These are phyloP conservation scores for Liparis tanakae DNA, from an alignment of 2,797 vertebrate species.

Conservation along the genomic window DNA sequence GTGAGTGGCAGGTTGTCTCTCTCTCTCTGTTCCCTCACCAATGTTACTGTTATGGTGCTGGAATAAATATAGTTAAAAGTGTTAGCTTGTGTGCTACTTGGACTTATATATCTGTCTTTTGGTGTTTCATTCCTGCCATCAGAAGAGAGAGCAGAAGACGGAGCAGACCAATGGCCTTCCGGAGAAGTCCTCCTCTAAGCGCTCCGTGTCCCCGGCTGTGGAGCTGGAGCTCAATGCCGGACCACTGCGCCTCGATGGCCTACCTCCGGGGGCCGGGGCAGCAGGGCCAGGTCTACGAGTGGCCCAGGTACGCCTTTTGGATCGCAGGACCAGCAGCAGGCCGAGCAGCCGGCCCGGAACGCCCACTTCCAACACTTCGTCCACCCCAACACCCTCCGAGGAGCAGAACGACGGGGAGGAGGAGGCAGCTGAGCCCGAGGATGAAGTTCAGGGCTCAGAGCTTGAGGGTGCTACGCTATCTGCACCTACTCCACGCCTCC, in stretches of 20 bases:
- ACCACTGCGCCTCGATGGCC: slow-evolving; percentile 73
- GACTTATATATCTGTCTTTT: neutral
- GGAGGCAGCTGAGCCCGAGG: slow-evolving; percentile 93
- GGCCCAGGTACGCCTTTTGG: slow-evolving; percentile 92
- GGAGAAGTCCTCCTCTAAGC: slow-evolving; percentile 87
- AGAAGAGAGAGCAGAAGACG: slow-evolving; percentile 97
- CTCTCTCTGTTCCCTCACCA: neutral
- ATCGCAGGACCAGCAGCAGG: slow-evolving; percentile 87
- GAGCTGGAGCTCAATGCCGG: slow-evolving; percentile 88
- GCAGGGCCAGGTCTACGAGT: slow-evolving; percentile 80
- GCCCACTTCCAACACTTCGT: slow-evolving; percentile 93
- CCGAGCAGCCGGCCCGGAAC: slow-evolving; percentile 95
- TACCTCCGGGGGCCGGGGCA: slow-evolving; percentile 79
- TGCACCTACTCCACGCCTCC: slow-evolving; percentile 84
- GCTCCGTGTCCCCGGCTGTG: slow-evolving; percentile 88
- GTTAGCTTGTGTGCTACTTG: neutral
- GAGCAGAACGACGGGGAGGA: slow-evolving; percentile 94
- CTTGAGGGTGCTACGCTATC: slow-evolving; percentile 85
- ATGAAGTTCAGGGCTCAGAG: slow-evolving; percentile 88
- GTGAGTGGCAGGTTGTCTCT: slow-evolving; percentile 67
- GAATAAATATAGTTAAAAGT: neutral
- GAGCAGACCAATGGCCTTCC: slow-evolving; percentile 96
- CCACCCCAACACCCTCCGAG: slow-evolving; percentile 93
- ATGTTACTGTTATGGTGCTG: neutral
- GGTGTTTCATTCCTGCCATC: slow-evolving; percentile 35